Evolutionary conservation across 2,113 vertebrate species (phyloP), one percentile per base, ranked within the genome.

Genomic region (Perca fluviatilis): DNA sequence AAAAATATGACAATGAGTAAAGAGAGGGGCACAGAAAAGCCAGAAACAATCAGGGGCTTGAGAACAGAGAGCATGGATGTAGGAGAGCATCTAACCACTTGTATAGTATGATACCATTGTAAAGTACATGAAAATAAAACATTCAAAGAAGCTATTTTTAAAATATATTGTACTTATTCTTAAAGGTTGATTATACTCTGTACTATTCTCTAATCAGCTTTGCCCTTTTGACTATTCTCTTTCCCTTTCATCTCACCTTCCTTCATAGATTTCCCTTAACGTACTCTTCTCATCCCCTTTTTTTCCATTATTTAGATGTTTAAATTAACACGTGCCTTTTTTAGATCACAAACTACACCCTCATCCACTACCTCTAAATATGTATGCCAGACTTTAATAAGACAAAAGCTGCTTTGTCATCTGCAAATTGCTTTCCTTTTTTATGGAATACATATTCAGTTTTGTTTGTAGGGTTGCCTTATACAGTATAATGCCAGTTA

Each of bases 401-500:
- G 50, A 33, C 63, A 81, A 84, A 77, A 77, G 66, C 51, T 1
- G 40, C 64, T 77, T 61, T 67, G 27, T 77, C 70, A 60, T 64
- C 13, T 27, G 10, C n/a, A 70, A 65, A 76, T 58, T 40, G 61
- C 51, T 71, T 65, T 74, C 25, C 49, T 60, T 74, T 74, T 65
- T 65, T 11, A 25, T 56, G 25, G 14, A 64, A 67, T 30, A 86
- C 81, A 84, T 58, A 80, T 89, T 90, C 66, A 57, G 62, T 43
- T 53, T 82, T 84, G 72, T 86, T 80, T 87, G 57, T 61, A 67
- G 53, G 80, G 75, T 46, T 72, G 43, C 30, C 60, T 94, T 94
- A 90, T 27, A 27, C 27, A 27, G 27, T 83, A 81, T 88, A 94
- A 92, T 25, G 51, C 21, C 60, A 53, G 67, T 93, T 93, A 89